Conservation (phyloP, 2,113 vertebrate species). For the Chelonoidis abingdonii region DNA sequence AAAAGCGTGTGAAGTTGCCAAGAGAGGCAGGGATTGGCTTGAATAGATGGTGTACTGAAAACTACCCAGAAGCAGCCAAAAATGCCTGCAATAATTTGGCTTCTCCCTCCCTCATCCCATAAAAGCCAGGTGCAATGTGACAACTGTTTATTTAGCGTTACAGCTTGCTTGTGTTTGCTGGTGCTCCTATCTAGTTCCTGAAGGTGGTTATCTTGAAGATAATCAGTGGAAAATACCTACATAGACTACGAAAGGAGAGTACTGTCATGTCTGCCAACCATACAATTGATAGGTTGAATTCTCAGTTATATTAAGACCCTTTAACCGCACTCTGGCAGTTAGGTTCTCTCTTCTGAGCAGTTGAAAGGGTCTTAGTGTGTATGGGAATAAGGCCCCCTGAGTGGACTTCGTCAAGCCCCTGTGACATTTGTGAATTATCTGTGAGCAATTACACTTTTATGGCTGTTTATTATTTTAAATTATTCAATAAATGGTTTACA, state of each 20-base stretch:
- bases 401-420: background rate
- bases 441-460: background rate
- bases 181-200: background rate
- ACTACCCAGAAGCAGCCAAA: background rate
- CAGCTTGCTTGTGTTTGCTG: background rate
- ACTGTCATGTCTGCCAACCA: background rate
- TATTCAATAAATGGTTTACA: background rate
- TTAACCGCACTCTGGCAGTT: background rate
- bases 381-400: background rate
- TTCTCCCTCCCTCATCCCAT: background rate
- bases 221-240: background rate
- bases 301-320: background rate
- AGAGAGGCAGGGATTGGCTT: background rate
- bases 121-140: background rate
- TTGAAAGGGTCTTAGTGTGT: background rate
- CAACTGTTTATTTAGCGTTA: background rate
- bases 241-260: background rate
- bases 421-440: background rate
- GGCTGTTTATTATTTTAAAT: rapidly evolving
- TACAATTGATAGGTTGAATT: background rate
- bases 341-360: background rate
- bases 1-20: background rate
- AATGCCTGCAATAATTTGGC: background rate
- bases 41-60: background rate
- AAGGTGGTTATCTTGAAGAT: background rate